Evolutionary conservation across 2,797 vertebrate genomes (phyloP).

Genomic region (Paedocypris micromegethes): DNA sequence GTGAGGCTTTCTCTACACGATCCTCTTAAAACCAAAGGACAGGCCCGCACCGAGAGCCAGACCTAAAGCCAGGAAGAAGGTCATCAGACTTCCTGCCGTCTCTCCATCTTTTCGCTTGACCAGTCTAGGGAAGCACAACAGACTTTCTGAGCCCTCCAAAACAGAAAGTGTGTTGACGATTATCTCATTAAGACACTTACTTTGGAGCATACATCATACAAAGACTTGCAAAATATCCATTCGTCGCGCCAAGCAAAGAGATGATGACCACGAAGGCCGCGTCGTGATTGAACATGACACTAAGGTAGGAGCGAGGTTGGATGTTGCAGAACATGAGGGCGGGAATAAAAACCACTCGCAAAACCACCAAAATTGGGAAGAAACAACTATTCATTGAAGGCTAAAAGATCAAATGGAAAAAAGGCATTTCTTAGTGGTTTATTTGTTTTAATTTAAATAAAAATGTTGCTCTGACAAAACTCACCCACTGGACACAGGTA

Average conservation of each 20-base stretch:
- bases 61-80: constrained; percentile 83
- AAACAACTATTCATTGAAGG: constrained; percentile 41
- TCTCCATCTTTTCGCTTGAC: constrained; percentile 77
- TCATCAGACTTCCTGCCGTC: constrained; percentile 83
- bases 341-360: constrained; percentile 77
- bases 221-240: constrained; percentile 88
- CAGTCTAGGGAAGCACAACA: constrained; percentile 59
- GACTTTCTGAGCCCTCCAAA: background rate
- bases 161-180: background rate
- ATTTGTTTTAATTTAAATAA: background rate
- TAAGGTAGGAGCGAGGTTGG: constrained; percentile 59
- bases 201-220: constrained; percentile 92
- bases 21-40: constrained; percentile 69
- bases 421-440: background rate
- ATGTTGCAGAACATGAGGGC: constrained; percentile 89
- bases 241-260: constrained; percentile 81
- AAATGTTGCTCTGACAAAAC: background rate
- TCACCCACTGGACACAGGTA: constrained; percentile 51
- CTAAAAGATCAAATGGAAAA: background rate
- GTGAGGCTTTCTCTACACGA: background rate
- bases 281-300: constrained; percentile 75
- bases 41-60: constrained; percentile 75
- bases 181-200: constrained; percentile 63
- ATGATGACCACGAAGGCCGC: constrained; percentile 81
- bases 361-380: constrained; percentile 53